Evolutionary conservation across 2,888 invertebrate species (phyloP), one percentile per base, ranked within the genome.

Genomic region (Galerucella calmariensis): DNA sequence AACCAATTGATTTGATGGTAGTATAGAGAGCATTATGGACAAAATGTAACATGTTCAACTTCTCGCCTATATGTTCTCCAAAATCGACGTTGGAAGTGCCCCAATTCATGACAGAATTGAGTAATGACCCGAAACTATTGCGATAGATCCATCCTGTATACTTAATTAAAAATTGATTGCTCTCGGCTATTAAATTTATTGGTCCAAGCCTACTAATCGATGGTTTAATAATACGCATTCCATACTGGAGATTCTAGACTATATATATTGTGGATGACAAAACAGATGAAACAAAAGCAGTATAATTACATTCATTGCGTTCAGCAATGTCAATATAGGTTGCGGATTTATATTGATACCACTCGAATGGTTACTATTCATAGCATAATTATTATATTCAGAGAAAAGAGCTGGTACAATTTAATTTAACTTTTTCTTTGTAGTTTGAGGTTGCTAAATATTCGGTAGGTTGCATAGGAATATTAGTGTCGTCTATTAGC

Each of bases 221-320:
- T 9, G 20, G 56, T 56, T 56, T 20, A 56, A 56, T 56, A 56
- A 20, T 56, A 20, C 56, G 56, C 56, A 56, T 56, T 56, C 16
- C 56, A 56, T 56, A 56, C 10, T 16, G 16, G 20, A 56, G 2
- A 56, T 56, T 56, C 20, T 56, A 16, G 10, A 56, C 16, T 56
- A 16, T 35, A 35, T 16, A 56, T 56, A 56, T 56, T 56, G 20
- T 16, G 20, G 16, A 56, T 16, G 56, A 56, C 56, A 56, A 20
- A 56, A 16, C 56, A 20, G 16, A 56, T 56, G 56, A 9, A 56
- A 56, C 56, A 56, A 56, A 56, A 56, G 56, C 56, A 56, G 56
- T 16, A 56, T 56, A 56, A 56, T 20, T 20, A 20, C 56, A 56
- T 20, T 56, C 16, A 56, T 56, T 56, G 56, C 56, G 20, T 56